Evolutionary conservation across 2,797 vertebrate genomes (phyloP), one percentile per base, ranked within the genome.

Genomic region (Macroramphosus scolopax): DNA sequence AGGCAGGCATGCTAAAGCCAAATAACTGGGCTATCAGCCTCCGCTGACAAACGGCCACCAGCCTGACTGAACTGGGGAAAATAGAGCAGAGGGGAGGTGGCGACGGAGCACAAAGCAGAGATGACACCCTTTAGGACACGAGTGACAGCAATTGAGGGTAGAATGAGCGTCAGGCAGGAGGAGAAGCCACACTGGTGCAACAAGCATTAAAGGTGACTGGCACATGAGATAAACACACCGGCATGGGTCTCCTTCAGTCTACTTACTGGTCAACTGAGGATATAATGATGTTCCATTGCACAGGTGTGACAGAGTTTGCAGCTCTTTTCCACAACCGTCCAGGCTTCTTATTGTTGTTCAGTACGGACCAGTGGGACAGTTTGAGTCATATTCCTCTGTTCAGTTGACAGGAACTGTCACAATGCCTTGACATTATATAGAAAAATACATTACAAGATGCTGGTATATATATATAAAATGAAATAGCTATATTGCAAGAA

Each of bases 51-150:
- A 81, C 81, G 81, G 75, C 79, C 81, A 81, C 78, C 75, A 81
- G 77, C 78, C 72, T 77, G 81, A 82, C 79, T 80, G 81, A 82
- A 82, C 77, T 81, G 77, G 71, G 77, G 61, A 76, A 78, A 81
- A 83, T 75, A 76, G 77, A 83, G 80, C 63, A 22, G 76, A 55
- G 60, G 78, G 75, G 72, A 64, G 66, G 74, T 56, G 45, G 75
- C 81, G 78, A 67, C 68, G 76, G 82, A 81, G 78, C 83, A 82
- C 82, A 83, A 86, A 85, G 77, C 84, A 76, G 78, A 83, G 78
- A 82, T 87, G 82, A 82, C 83, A 85, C 63, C 70, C 72, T 84
- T 80, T 76, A 72, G 79, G 84, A 78, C 73, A 81, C 83, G 72
- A 85, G 76, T 82, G 85, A 80, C 77, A 77, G 79, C 75, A 82